A percentile compares a stretch with the other conserved stretches of the same genome.
Conservation (phyloP, 2,113 vertebrate species). For the Chlorodrepanis virens region DNA sequence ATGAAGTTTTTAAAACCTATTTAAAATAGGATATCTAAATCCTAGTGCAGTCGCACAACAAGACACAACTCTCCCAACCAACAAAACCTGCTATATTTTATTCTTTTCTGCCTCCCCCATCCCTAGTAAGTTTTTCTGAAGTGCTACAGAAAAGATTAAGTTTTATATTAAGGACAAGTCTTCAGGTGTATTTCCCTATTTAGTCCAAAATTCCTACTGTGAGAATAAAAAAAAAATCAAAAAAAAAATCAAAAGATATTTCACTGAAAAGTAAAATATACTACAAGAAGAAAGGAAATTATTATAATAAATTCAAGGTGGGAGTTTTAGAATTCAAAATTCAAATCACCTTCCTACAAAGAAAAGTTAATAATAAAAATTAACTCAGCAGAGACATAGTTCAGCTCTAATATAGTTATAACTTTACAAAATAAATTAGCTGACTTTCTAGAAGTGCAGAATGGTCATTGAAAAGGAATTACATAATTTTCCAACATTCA, state of each 20-base stretch:
- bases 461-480: accelerated
- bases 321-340: not conserved
- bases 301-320: not conserved
- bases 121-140: not conserved
- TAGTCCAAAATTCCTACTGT: not conserved
- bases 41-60: not conserved
- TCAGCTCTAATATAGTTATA: not conserved
- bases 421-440: not conserved
- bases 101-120: not conserved
- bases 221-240: not conserved
- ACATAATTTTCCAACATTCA: not conserved
- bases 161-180: not conserved
- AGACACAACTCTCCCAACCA: not conserved
- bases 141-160: not conserved
- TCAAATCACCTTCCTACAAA: not conserved
- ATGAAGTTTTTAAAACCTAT: not conserved
- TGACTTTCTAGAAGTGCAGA: not conserved
- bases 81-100: not conserved
- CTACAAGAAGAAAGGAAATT: not conserved
- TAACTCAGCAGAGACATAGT: not conserved
- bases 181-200: not conserved
- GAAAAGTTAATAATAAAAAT: not conserved
- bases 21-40: not conserved
- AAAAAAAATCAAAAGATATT: not conserved
- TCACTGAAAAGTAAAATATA: not conserved